phyloP scores from a whole-genome alignment of 92 coral and sea anemone species.

The Palythoa heliodiscus region DNA sequence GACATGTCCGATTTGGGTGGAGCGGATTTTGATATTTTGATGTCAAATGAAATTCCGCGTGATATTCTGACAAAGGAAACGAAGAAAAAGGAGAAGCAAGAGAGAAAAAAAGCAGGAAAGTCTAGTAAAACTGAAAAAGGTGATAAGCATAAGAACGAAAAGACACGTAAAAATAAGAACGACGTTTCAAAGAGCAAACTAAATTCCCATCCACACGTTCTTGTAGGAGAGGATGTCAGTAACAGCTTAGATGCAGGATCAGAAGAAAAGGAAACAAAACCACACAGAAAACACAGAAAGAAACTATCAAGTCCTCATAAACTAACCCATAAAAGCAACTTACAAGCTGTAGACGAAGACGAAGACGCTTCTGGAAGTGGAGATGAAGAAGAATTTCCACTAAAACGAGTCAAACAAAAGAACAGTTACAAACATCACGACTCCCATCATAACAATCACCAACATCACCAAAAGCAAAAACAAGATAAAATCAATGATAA shows the following conservation, averaged over 20 bases:
- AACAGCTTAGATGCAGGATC: constrained; percentile 29
- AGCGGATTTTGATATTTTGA: constrained; percentile 87
- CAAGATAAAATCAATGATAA: constrained; percentile 24
- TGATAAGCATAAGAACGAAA: not conserved
- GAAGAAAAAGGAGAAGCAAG: constrained; percentile 18
- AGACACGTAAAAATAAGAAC: constrained; percentile 2
- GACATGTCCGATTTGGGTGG: constrained; percentile 84
- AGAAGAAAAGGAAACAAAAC: constrained; percentile 32
- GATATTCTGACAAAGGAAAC: constrained; percentile 47
- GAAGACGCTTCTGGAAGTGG: constrained; percentile 28
- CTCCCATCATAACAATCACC: not conserved
- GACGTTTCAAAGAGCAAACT: constrained; percentile 18
- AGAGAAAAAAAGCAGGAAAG: not conserved
- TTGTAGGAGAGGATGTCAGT: constrained; percentile 60
- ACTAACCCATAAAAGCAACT: not conserved
- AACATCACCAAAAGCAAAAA: constrained; percentile 2
- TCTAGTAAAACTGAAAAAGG: not conserved
- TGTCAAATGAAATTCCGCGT: constrained; percentile 88
- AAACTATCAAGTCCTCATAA: constrained; percentile 8
- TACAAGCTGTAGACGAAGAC: not conserved
- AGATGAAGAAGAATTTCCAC: not conserved
- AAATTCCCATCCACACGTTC: constrained; percentile 33
- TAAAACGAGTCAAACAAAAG: constrained; percentile 13
- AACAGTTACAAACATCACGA: constrained; percentile 14
- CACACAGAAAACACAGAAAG: constrained; percentile 27